Base-by-base conservation (phyloP, 2,113 vertebrate genomes). In the Thamnaconus septentrionalis region DNA sequence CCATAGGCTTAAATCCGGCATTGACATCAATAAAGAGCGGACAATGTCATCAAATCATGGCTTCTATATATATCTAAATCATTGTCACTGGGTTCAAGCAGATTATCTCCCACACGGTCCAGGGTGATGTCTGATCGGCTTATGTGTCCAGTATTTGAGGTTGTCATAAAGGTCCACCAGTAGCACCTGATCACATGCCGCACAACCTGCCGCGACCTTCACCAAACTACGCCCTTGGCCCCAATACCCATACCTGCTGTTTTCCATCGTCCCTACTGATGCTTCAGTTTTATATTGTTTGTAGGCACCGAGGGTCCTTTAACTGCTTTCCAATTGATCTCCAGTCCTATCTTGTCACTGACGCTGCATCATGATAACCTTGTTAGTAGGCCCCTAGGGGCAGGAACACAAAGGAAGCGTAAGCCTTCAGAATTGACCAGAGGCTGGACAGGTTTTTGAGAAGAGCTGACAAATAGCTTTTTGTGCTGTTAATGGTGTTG, bases 81-180 rank as follows among this genome's bases (percentile, higher is more conserved):
- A 64, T 66, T 73, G 71, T 88, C 75, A 56, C 12, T 43, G 6
- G 18, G 59, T 80, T 82, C 72, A 82, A 80, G 70, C 61, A 66
- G 85, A 85, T 90, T 85, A 88, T 78, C 73, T 69, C 66, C 64
- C 57, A 66, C 58, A 74, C 50, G 43, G 66, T 59, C 64, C 61
- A 51, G 64, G 75, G 75, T 55, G 64, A 58, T 52, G 70, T 59
- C 64, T 81, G 75, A 86, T 86, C 80, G 55, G 88, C 85, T 86
- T 88, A 86, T 72, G 66, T 52, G 66, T 53, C 49, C 66, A 57
- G 61, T 64, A 65, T 80, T 67, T 64, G 54, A 56, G 61, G 61
- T 54, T 63, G 59, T 80, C 41, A 53, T 3, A 8, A 49, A 62
- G 53, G 68, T 53, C 39, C 49, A 18, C 43, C 55, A 47, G n/a